Evolutionary conservation across 2,888 invertebrate species (phyloP), one percentile per base, ranked within the genome.

Genomic region (Ctena decussata): DNA sequence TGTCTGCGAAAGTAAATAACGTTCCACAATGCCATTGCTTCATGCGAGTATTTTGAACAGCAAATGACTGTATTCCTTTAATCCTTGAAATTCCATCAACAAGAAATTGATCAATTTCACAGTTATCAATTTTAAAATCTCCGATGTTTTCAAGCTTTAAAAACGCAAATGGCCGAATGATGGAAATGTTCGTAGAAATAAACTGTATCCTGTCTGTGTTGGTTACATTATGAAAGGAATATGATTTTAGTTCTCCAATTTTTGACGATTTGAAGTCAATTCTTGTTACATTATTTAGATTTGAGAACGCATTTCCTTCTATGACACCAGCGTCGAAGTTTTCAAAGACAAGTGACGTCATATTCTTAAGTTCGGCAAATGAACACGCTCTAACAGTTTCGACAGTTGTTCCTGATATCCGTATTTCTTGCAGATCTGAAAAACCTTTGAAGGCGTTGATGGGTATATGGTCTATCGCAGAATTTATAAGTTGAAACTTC

Each of bases 271-370:
- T n/a, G 41, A 87, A 84, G 24, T 41, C 27, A 44, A 87, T 80
- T 15, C 53, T 72, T 2, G 74, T 30, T 8, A 84, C 70, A 44
- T 87, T 84, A 11, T 21, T 49, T 12, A 87, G 41, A 72, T 87
- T 84, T 46, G 87, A 87, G 49, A 87, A 87, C 11, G 87, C 80
- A 57, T 87, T 87, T 41, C 82, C 84, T 39, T 87, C 87, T 11
- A 87, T 80, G 15, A 70, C 37, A 18, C 32, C 75, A 44, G 84
- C 73, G 12, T 41, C 37, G 1, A 77, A 53, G 41, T 82, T 75
- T 57, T 80, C 41, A 60, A 87, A 84, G 15, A 44, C 60, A 0
- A 87, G 75, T 41, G 39, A 21, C 8, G 74, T 44, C 39, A 87
- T 46, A 35, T 80, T 75, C 18, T 84, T 77, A 12, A 87, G 71